Conservation (phyloP, 2,888 invertebrate species). For the Stegophylla sp. region DNA sequence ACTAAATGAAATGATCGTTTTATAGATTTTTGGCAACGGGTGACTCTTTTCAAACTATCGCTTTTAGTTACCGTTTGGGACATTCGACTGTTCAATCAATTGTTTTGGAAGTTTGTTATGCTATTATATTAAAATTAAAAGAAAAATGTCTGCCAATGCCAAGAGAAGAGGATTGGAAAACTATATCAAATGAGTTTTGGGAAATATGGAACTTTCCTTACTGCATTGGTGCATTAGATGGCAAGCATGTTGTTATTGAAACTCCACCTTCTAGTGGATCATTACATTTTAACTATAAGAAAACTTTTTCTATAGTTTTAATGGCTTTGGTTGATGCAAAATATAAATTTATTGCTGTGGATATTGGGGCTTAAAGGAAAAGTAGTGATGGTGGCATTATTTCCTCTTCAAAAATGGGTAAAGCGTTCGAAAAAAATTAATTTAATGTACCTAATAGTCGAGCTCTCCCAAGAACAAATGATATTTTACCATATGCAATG, state of each 20-base stretch:
- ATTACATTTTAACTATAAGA: conserved; percentile 55
- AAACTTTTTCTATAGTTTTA: conserved; percentile 39
- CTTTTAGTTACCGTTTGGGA: background rate
- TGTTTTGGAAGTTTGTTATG: conserved; percentile 6
- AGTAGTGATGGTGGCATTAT: conserved; percentile 51
- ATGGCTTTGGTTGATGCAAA: conserved; percentile 57
- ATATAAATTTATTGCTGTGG: conserved; percentile 48
- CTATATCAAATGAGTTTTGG: conserved; percentile 42
- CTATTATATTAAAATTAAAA: background rate
- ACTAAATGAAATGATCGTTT: background rate
- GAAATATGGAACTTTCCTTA: conserved; percentile 42
- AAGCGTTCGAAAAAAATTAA: conserved; percentile 21
- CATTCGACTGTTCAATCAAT: background rate
- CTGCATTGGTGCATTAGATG: conserved; percentile 59
- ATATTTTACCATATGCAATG: conserved; percentile 30
- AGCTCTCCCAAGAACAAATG: background rate
- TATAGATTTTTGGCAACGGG: conserved; percentile 9
- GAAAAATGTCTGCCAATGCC: conserved; percentile 20
- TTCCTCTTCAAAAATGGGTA: conserved; percentile 31
- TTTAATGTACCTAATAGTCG: conserved; percentile 31
- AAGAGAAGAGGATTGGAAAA: conserved; percentile 27
- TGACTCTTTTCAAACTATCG: conserved; percentile 7
- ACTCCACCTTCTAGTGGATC: conserved; percentile 44
- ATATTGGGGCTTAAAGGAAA: conserved; percentile 57
- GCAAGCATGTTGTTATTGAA: conserved; percentile 55